These are phyloP conservation scores for Echinarachnius parma DNA, from an alignment of 53 echinoderm and acorn worm genomes.

Conservation along the genomic window DNA sequence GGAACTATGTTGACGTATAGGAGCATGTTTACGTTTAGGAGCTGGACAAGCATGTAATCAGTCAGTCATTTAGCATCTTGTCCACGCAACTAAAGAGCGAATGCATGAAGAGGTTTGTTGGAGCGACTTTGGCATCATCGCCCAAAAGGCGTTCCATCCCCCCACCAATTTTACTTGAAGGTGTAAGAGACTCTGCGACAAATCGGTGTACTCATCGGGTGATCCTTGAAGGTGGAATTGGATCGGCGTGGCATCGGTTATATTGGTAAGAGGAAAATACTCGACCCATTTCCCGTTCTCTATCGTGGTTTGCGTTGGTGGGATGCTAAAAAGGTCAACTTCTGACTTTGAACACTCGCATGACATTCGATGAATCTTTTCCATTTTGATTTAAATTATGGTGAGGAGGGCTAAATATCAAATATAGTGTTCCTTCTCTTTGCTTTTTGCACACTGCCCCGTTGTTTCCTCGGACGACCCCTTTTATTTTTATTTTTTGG, in stretches of 20 bases:
- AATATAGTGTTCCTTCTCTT: slow-evolving; percentile 42
- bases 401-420: not conserved
- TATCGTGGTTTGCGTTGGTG: slow-evolving; percentile 59
- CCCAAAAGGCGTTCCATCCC: slow-evolving; percentile 48
- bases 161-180: slow-evolving; percentile 54
- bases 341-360: slow-evolving; percentile 62
- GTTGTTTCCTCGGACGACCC: not conserved
- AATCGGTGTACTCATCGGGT: slow-evolving; percentile 57
- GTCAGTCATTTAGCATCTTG: slow-evolving; percentile 60
- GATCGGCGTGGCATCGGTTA: slow-evolving; percentile 34
- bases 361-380: slow-evolving; percentile 44
- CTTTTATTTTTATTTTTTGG: slow-evolving; percentile 18
- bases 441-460: not conserved
- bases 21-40: slow-evolving; percentile 72
- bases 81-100: slow-evolving; percentile 77
- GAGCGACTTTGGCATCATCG: slow-evolving; percentile 47
- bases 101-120: slow-evolving; percentile 61
- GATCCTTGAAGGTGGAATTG: slow-evolving; percentile 54
- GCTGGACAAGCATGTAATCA: slow-evolving; percentile 50
- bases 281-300: slow-evolving; percentile 60
- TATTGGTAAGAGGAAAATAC: slow-evolving; percentile 58
- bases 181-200: slow-evolving; percentile 57
- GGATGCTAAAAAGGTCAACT: slow-evolving; percentile 61
- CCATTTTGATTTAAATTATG: slow-evolving; percentile 10
- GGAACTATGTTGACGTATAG: no score